Evolutionary conservation across 2,888 invertebrate genomes (phyloP).

Genomic region (Hetaerina titia): DNA sequence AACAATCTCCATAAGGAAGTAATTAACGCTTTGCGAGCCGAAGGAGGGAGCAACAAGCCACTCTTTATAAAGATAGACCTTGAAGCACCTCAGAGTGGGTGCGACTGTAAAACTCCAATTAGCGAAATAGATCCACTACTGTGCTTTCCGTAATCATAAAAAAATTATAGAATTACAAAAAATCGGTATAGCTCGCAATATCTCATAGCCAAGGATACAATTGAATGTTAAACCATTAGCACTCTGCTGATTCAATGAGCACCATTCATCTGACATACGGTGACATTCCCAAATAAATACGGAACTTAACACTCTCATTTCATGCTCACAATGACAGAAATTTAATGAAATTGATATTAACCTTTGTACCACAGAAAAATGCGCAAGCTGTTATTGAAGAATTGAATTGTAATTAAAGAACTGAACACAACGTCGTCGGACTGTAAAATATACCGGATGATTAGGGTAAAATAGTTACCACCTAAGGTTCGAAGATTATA

Average conservation of each 20-base stretch:
- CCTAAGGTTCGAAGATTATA: too few species aligned
- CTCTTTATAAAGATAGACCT: slow-evolving; percentile 14
- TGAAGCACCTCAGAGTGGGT: not conserved
- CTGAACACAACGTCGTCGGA: too few species aligned
- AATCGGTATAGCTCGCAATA: not conserved
- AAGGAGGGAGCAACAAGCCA: not conserved
- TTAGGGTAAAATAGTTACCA: too few species aligned
- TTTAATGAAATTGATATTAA: not conserved
- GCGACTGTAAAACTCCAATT: not conserved
- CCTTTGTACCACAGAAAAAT: not conserved
- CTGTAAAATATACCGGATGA: too few species aligned
- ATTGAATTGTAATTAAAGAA: too few species aligned
- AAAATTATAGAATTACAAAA: not conserved
- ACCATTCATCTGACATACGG: not conserved
- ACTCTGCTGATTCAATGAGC: not conserved
- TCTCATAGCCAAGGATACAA: not conserved
- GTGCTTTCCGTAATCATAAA: not conserved
- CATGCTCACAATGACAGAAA: not conserved
- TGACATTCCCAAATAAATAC: too few species aligned
- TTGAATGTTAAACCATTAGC: not conserved
- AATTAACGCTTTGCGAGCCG: slow-evolving; percentile 34
- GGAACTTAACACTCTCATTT: too few species aligned
- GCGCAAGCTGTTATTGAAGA: too few species aligned
- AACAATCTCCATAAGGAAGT: slow-evolving; percentile 49
- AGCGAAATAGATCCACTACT: not conserved